These are phyloP conservation scores for Rhabdomys dilectus DNA, from an alignment of 2,113 vertebrate species.

Conservation along the genomic window DNA sequence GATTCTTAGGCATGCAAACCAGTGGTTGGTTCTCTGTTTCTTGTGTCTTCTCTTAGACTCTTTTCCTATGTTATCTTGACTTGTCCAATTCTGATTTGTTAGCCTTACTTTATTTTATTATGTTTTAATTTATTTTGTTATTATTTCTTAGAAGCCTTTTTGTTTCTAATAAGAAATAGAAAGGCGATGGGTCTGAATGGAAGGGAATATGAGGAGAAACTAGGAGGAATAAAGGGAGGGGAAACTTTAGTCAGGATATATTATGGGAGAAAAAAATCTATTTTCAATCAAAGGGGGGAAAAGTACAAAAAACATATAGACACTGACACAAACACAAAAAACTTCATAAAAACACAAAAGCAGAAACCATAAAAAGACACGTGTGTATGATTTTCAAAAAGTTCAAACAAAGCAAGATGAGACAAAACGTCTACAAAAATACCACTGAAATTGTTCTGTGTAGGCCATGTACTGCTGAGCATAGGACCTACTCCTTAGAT, in stretches of 20 bases:
- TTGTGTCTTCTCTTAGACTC: not conserved
- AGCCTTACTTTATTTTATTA: not conserved
- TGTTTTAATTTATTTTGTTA: not conserved
- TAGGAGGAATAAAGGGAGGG: not conserved
- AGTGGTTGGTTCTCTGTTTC: not conserved
- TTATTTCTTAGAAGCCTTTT: not conserved
- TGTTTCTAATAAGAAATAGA: not conserved
- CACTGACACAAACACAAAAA: not conserved
- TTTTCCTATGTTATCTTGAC: not conserved
- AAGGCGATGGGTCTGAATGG: not conserved
- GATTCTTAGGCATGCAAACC: not conserved
- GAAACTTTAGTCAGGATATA: not conserved
- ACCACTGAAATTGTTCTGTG: not conserved
- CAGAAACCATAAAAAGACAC: not conserved
- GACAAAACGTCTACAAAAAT: not conserved
- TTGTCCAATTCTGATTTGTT: not conserved
- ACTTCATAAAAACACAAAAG: not conserved
- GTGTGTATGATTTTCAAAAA: no score
- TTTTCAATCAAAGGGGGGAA: not conserved
- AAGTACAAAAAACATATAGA: not conserved
- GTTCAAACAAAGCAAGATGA: not conserved
- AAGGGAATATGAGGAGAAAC: not conserved
- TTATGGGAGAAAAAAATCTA: not conserved
- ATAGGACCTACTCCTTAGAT: no score
- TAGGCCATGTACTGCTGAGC: not conserved